Base-by-base conservation (phyloP, 2,113 vertebrate genomes). In the Rhinichthys klamathensis region DNA sequence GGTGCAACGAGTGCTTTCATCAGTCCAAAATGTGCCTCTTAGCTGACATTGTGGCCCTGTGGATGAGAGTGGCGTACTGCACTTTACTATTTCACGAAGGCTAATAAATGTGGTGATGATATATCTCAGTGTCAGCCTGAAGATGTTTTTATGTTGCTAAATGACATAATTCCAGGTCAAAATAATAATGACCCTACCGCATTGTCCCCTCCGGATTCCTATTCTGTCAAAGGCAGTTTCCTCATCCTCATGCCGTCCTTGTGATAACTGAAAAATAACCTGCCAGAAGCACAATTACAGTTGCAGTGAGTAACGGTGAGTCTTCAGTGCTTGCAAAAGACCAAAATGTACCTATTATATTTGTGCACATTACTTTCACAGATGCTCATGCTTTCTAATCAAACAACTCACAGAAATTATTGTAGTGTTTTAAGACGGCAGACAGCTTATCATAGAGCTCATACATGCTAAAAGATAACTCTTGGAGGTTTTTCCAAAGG, bases 191-290 rank as follows among this genome's bases (percentile, higher is more conserved):
- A 82, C 92, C 93, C 91, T 91, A 96, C 94, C 93, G 86, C 95
- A 95, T 18, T 87, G 61, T 76, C 93, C 94, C 46, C 85, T 92
- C n/a, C 89, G 92, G 75, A 96, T 87, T 84, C 92, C 94, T 15
- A 95, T 90, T 0, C 88, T 93, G 85, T 94, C 95, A 80, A 96
- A 87, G 7, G 88, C 87, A 2, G 89, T 91, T 63, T 92, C 92
- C 6, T 87, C 92, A 23, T 88, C 90, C 8, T 89, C 89, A 84
- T 93, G 92, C 23, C 90, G 75, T 23, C 91, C 91, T 85, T 91
- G 88, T 46, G 90, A 65, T 41, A 92, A 93, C 91, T 95, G 94
- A 85, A 97, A 94, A 56, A 95, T 89, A 84, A 96, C 93, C 97
- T 97, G 85, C 35, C 84, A 82, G 27, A 88, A 80, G 46, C 54